These are phyloP conservation scores for Micropterix aruncella DNA, from an alignment of 2,888 invertebrate genomes.

Conservation along the genomic window DNA sequence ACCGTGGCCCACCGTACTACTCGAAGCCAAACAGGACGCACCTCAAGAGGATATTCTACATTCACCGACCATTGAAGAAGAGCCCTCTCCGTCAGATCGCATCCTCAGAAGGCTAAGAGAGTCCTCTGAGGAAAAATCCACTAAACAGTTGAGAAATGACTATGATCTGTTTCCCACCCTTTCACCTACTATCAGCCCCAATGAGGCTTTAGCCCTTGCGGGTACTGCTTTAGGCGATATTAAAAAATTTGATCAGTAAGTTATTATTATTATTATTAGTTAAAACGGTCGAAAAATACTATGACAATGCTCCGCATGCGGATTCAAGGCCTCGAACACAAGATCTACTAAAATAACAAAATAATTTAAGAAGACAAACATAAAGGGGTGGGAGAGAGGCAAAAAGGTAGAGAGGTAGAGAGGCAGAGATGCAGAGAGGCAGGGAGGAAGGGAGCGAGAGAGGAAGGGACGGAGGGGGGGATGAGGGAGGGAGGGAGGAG, in stretches of 20 bases:
- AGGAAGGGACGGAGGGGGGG: no score
- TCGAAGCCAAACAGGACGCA: not conserved
- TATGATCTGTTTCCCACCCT: not conserved
- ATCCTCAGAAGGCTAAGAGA: not conserved
- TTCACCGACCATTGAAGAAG: not conserved
- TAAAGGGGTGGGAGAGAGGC: no score
- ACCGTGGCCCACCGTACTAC: not conserved
- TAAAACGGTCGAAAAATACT: no score
- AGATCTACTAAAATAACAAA: no score
- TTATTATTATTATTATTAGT: no score
- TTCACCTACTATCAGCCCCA: not conserved
- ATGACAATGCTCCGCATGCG: no score
- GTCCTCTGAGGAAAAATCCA: not conserved
- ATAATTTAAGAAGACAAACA: no score
- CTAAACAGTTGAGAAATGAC: not conserved
- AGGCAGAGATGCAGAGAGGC: no score
- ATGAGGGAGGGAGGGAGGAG: no score
- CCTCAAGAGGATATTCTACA: not conserved
- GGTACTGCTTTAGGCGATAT: not conserved
- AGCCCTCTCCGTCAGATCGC: not conserved
- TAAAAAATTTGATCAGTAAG: not conserved
- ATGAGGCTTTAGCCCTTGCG: not conserved
- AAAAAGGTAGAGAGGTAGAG: no score
- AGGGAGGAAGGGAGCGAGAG: no score
- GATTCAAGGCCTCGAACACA: no score